Evolutionary conservation across 2,888 invertebrate genomes (phyloP).

Genomic region (Sinotaia quadrata): DNA sequence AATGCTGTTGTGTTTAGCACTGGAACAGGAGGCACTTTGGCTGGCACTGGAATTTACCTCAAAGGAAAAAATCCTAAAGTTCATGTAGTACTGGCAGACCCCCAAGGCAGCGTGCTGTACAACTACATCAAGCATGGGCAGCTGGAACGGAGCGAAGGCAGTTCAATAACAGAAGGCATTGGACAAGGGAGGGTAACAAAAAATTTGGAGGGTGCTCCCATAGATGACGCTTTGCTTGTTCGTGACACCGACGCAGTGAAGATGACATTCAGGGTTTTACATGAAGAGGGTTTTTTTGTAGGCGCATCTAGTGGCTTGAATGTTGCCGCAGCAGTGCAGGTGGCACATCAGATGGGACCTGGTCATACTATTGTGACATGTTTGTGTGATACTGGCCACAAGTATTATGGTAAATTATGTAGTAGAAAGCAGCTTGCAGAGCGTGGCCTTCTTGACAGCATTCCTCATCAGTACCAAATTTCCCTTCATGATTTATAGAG

Average conservation of each 20-base stretch:
- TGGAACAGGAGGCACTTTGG: conserved; percentile 72
- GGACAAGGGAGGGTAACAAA: conserved; percentile 72
- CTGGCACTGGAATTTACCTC: conserved; percentile 68
- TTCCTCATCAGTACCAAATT: conserved; percentile 48
- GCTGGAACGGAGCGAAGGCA: conserved; percentile 67
- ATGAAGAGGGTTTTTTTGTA: conserved; percentile 72
- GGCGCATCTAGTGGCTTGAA: conserved; percentile 72
- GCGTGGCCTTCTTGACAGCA: conserved; percentile 50
- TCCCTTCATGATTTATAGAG: conserved; percentile 44
- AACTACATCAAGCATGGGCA: conserved; percentile 70
- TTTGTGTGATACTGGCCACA: conserved; percentile 71
- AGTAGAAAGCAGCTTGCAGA: conserved; percentile 61
- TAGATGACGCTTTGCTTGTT: conserved; percentile 69
- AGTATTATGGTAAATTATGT: conserved; percentile 68
- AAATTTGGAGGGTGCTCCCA: conserved; percentile 70
- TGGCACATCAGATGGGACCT: conserved; percentile 68
- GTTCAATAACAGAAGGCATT: conserved; percentile 71
- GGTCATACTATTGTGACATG: conserved; percentile 71
- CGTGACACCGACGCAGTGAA: conserved; percentile 67
- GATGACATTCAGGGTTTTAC: conserved; percentile 69
- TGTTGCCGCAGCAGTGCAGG: conserved; percentile 68
- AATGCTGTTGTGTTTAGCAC: conserved; percentile 70
- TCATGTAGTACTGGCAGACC: conserved; percentile 40
- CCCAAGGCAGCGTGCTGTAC: conserved; percentile 70
- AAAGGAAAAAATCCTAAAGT: conserved; percentile 70